Evolutionary conservation across 2,797 vertebrate species (phyloP), one percentile per base, ranked within the genome.

Genomic region (Dryobates pubescens): DNA sequence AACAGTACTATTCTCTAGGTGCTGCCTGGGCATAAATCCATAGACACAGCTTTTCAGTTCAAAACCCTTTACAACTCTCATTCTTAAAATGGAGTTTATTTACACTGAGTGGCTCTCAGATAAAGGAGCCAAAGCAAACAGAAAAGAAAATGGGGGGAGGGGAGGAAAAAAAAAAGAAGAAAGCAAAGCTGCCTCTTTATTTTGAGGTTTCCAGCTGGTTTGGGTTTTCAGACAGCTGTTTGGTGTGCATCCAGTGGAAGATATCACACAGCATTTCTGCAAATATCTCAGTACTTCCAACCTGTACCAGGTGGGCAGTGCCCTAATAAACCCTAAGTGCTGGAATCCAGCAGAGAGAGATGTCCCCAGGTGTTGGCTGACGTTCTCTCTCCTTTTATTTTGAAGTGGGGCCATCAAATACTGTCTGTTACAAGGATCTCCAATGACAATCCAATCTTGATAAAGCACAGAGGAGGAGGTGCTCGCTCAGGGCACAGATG

Each of bases 61-160:
- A 67, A 73, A 94, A 71, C 23, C 41, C 0, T 16, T 70, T 71
- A 64, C 6, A 65, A 30, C 59, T 87, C 84, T 92, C 72, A 68
- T 95, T 91, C 78, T 86, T 90, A 77, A 93, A 82, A 32, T 30
- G 13, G 72, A 77, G 45, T 90, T 90, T 93, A 67, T 94, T 94
- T 94, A 82, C n/a, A 59, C 56, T 84, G 49, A 59, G n/a, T 83
- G 13, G 69, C 70, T 63, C 47, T 81, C 71, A 49, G 62, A 32
- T 61, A 13, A 88, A 88, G 63, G 15, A 86, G 74, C 67, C 81
- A 92, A 95, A 92, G 63, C 59, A 90, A 94, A 79, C 3, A 72
- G 6, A 5, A 15, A 30, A 45, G 32, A 81, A 53, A 43, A 47
- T 68, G 13, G 16, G 41, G 6, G 41, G 41, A 15, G 14, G 38